Conservation (phyloP, 2,888 invertebrate species). For the Carterocephalus palaemon region DNA sequence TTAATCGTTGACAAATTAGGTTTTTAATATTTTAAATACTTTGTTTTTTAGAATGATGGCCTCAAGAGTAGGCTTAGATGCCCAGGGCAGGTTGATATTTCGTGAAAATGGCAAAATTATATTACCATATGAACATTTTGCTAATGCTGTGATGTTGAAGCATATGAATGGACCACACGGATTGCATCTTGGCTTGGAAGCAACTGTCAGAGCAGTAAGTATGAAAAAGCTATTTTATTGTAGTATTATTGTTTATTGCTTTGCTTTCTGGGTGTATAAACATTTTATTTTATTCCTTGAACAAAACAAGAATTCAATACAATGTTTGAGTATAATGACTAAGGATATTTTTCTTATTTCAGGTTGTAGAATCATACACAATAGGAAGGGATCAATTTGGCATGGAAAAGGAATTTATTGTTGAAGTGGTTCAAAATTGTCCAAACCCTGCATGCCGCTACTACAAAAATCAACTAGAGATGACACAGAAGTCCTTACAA, state of each 20-base stretch:
- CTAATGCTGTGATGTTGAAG: conserved; percentile 93
- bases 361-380: conserved; percentile 91
- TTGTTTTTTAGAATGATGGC: conserved; percentile 86
- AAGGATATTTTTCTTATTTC: conserved; percentile 21
- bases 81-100: conserved; percentile 89
- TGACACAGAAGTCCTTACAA: conserved; percentile 85
- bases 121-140: conserved; percentile 92
- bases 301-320: not conserved
- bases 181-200: conserved; percentile 89
- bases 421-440: conserved; percentile 93
- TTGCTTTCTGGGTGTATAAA: no score
- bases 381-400: conserved; percentile 90
- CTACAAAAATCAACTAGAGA: conserved; percentile 89
- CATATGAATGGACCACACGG: conserved; percentile 95
- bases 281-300: not conserved
- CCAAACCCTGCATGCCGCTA: conserved; percentile 92
- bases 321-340: no score
- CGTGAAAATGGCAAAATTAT: conserved; percentile 94
- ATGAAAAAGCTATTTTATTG: not conserved
- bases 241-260: no score
- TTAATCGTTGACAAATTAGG: no score
- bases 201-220: conserved; percentile 89
- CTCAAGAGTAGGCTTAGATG: conserved; percentile 88
- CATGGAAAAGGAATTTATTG: conserved; percentile 93
- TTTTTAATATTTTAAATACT: no score